Base-by-base conservation (phyloP, 2,797 vertebrate genomes). In the Clamator glandarius region DNA sequence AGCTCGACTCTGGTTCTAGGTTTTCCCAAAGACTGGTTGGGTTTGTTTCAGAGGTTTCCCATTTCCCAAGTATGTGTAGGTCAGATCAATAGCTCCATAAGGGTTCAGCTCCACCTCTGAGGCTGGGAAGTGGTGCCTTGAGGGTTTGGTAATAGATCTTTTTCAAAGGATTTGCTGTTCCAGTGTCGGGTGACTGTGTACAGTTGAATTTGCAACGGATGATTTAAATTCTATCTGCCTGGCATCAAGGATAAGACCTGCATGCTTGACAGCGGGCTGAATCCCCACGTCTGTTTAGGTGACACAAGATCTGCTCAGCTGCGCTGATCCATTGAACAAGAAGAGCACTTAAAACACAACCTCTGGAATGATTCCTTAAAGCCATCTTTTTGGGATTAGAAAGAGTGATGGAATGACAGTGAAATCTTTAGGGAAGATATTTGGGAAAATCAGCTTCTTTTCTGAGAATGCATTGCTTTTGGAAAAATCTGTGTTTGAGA, bases 131-230 rank as follows among this genome's bases (percentile, higher is more conserved):
- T 33, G 26, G 83, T 28, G 33, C n/a, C 41, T 16, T 44, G 61
- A 64, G 31, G 48, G 44, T 54, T 29, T 67, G 54, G 51, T 79
- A 87, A 31, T 23, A 64, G 55, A 87, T 66, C 44, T 85, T 75
- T 84, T 75, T 26, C 31, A 78, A 66, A 90, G 80, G 62, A 93
- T 94, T 95, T 95, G 81, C 92, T 95, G 86, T 93, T 92, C 84
- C 80, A 66, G 48, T 62, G 35, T 84, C 74, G 68, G 48, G 68
- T 59, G 59, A 57, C 77, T 62, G 36, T 26, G 36, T 11, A 50
- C 29, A 90, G 67, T 84, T 83, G 76, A 48, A 63, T 92, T 68
- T 67, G 79, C 54, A 63, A 78, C 79, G 67, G 73, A 66, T 86
- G 62, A 51, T 52, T 92, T 87, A 88, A 85, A 96, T 70, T 85